phyloP scores from a whole-genome alignment of 1,140 invertebrate species.

The Diorhabda carinulata region DNA sequence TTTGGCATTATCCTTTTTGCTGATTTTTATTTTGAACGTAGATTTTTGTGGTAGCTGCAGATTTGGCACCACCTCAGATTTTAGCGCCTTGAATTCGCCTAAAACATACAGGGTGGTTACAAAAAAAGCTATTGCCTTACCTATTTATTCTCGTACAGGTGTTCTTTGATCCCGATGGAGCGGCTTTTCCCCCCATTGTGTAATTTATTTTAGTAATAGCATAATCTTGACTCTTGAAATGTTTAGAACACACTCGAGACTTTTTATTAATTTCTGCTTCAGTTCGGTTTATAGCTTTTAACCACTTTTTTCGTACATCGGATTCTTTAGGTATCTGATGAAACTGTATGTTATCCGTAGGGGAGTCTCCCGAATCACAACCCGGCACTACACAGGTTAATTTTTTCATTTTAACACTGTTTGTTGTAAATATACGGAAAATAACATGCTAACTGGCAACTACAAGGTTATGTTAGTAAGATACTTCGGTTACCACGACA shows the following conservation, averaged over 20 bases:
- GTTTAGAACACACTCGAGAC: slow-evolving; percentile 12
- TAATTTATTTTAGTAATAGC: slow-evolving; percentile 13
- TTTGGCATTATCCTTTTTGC: slow-evolving; percentile 16
- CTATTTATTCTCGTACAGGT: slow-evolving; percentile 6
- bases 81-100: slow-evolving; percentile 17
- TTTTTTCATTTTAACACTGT: slow-evolving; percentile 12
- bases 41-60: slow-evolving; percentile 15
- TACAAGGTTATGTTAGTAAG: slow-evolving; percentile 21
- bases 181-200: slow-evolving; percentile 5
- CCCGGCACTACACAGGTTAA: slow-evolving; percentile 12
- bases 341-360: background rate
- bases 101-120: slow-evolving; percentile 16
- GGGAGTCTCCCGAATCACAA: slow-evolving; percentile 7
- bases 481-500: slow-evolving; percentile 13
- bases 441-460: slow-evolving; percentile 12
- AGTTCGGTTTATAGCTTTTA: slow-evolving; percentile 13
- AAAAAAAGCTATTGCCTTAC: background rate
- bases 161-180: slow-evolving; percentile 7
- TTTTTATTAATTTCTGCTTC: slow-evolving; percentile 17
- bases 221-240: slow-evolving; percentile 13
- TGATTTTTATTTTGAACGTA: slow-evolving; percentile 16
- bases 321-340: slow-evolving; percentile 12
- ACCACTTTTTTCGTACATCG: slow-evolving; percentile 8
- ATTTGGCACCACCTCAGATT: slow-evolving; percentile 9
- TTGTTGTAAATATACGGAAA: slow-evolving; percentile 4